Evolutionary conservation across 2,797 vertebrate genomes (phyloP).

Genomic region (Florisuga fusca): DNA sequence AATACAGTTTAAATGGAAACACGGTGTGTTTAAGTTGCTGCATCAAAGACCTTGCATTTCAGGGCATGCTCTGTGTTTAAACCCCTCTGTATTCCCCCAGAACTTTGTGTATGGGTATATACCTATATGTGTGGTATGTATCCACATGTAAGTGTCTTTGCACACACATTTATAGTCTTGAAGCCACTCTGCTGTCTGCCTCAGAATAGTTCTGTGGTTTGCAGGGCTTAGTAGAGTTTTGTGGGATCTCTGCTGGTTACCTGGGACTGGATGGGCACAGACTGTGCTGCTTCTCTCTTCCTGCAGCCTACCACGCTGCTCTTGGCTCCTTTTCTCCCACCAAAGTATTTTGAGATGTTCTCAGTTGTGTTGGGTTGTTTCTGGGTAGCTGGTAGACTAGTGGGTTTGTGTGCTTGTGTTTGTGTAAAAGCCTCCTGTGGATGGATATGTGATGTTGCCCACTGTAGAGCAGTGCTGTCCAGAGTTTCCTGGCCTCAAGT

Average conservation of each 20-base stretch:
- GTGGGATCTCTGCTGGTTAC: not conserved
- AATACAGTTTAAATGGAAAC: not conserved
- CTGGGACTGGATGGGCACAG: not conserved
- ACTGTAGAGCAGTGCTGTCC: rapidly evolving
- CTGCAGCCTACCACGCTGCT: not conserved
- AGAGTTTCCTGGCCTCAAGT: not conserved
- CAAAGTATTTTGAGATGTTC: not conserved
- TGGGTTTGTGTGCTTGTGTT: not conserved
- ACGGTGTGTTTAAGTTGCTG: slow-evolving; percentile 17
- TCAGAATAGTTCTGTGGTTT: not conserved
- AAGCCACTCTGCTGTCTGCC: not conserved
- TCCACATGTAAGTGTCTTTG: not conserved
- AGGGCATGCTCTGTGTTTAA: rapidly evolving
- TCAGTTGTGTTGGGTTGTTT: not conserved
- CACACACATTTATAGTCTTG: not conserved
- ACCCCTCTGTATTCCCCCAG: not conserved
- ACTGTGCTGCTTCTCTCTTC: not conserved
- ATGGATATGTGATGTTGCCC: not conserved
- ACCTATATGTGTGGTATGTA: not conserved
- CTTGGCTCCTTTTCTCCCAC: not conserved
- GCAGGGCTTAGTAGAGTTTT: not conserved
- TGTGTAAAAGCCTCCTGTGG: not conserved
- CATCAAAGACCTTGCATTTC: not conserved
- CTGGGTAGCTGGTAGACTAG: not conserved
- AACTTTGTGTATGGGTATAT: not conserved